Evolutionary conservation across 37 sponge, comb jelly and placozoan species (phyloP).

Genomic region (Tethya wilhelma): DNA sequence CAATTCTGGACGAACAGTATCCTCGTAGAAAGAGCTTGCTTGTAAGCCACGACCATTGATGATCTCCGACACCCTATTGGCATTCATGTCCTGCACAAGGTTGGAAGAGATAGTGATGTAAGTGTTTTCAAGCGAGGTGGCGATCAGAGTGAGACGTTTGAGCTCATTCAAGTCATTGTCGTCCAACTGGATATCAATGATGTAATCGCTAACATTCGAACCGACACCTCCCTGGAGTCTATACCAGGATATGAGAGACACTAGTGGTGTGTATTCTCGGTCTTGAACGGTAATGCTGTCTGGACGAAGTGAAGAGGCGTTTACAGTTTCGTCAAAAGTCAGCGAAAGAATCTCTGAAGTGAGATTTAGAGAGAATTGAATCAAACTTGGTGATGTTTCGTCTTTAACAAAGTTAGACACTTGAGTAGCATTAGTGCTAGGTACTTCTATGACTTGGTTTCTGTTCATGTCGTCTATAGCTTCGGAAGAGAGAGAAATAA

Average conservation of each 20-base stretch:
- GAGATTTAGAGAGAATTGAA: conserved; percentile 73
- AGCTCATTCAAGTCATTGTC: conserved; percentile 67
- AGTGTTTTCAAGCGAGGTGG: conserved; percentile 49
- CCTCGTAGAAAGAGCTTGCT: conserved; percentile 55
- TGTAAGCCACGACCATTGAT: conserved; percentile 59
- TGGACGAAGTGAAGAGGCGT: conserved; percentile 52
- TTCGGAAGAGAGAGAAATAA: conserved; percentile 36
- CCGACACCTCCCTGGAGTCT: conserved; percentile 36
- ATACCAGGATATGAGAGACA: conserved; percentile 43
- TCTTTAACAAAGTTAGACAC: conserved; percentile 44
- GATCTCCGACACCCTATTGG: conserved; percentile 54
- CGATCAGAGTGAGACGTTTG: conserved; percentile 57
- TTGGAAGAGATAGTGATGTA: conserved; percentile 45
- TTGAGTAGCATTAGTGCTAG: conserved; percentile 23
- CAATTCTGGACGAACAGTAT: conserved; percentile 56
- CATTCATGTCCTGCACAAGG: conserved; percentile 78
- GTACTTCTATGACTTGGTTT: conserved; percentile 55
- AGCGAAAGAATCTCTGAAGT: conserved; percentile 68
- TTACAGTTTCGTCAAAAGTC: conserved; percentile 84
- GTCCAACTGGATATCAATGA: conserved; percentile 57
- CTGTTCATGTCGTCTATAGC: conserved; percentile 80
- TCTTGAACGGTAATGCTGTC: conserved; percentile 52
- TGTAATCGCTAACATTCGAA: conserved; percentile 37
- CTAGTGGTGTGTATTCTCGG: conserved; percentile 21
- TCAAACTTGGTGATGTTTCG: conserved; percentile 62